These are phyloP conservation scores for Gobiocypris rarus DNA, from an alignment of 2,113 vertebrate genomes.

Conservation along the genomic window DNA sequence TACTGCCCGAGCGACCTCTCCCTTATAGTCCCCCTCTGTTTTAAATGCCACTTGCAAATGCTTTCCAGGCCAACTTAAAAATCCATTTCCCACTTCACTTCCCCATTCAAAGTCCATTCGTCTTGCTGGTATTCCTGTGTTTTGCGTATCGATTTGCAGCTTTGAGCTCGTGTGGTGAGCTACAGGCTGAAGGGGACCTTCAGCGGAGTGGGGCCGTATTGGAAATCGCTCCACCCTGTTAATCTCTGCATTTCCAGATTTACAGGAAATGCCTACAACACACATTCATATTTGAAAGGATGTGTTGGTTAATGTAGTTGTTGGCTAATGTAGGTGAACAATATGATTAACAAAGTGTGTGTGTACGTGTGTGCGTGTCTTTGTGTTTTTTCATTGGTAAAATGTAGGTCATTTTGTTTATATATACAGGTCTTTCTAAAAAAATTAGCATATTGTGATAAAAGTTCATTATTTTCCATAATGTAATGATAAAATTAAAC, in stretches of 20 bases:
- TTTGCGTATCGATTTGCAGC: conserved; percentile 72
- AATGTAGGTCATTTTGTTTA: too few species aligned
- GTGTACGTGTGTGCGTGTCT: too few species aligned
- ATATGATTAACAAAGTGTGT: background rate
- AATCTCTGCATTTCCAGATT: conserved; percentile 33
- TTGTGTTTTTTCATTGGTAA: too few species aligned
- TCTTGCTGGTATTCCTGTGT: conserved; percentile 68
- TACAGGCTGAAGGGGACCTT: conserved; percentile 58
- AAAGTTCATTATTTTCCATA: too few species aligned
- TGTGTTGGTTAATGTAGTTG: background rate
- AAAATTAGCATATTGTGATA: too few species aligned
- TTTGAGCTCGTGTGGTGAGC: conserved; percentile 48
- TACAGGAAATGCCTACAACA: conserved; percentile 39
- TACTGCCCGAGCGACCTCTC: conserved; percentile 43
- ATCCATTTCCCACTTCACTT: conserved; percentile 71
- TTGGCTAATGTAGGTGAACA: background rate
- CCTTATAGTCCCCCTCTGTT: conserved; percentile 49
- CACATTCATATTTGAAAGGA: background rate
- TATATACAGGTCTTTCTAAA: too few species aligned
- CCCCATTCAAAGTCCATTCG: conserved; percentile 63
- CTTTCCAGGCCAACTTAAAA: conserved; percentile 67
- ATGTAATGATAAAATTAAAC: too few species aligned
- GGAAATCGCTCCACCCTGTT: conserved; percentile 62
- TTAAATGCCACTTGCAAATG: conserved; percentile 70
- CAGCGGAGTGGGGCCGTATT: conserved; percentile 57